Base-by-base conservation (phyloP, 2,113 vertebrate species). In the Vombatus ursinus region DNA sequence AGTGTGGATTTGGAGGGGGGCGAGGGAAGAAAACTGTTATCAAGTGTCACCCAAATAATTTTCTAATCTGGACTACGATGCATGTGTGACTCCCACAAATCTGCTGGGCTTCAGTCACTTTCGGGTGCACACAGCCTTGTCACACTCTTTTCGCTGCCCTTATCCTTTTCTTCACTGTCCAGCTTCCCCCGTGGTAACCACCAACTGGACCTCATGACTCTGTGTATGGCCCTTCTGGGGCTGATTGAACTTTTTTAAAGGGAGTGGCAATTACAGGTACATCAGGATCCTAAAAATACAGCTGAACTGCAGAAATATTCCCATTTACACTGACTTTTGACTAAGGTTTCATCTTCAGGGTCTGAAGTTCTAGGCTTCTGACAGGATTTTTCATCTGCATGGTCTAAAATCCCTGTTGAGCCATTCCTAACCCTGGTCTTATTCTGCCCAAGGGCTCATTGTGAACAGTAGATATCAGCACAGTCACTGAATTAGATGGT, bases 31-130 rank as follows among this genome's bases (percentile, higher is more conserved):
- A 97, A 97, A 96, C 91, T 26, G 0, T 91, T 95, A 96, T 94
- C 95, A 96, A 96, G 95, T 97, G 95, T 96, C 94, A 98, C 52
- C 93, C 90, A 94, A 96, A 94, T 97, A 77, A 93, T 91, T 97
- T 95, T 92, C 1, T 89, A 31, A 95, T 93, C 95, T 95, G 93
- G 92, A 93, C 91, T 93, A 93, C 92, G 92, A 94, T 61, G 94
- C 57, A 91, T 50, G 94, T 97, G 49, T 53, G 50, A 94, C 22
- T 8, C 92, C 77, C 93, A 61, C 57, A 37, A 91, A 22, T 24
- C 54, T 90, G 68, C 37, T 77, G 90, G 91, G 50, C 77, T 37
- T 89, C 61, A 91, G n/a, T 44, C 3, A 44, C n/a, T 95, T 50
- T 48, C 25, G 91, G 77, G 7, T 24, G 14, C 2, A 50, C 2